These are phyloP conservation scores for Probosciger aterrimus DNA, from an alignment of 2,113 vertebrate genomes.

Conservation along the genomic window DNA sequence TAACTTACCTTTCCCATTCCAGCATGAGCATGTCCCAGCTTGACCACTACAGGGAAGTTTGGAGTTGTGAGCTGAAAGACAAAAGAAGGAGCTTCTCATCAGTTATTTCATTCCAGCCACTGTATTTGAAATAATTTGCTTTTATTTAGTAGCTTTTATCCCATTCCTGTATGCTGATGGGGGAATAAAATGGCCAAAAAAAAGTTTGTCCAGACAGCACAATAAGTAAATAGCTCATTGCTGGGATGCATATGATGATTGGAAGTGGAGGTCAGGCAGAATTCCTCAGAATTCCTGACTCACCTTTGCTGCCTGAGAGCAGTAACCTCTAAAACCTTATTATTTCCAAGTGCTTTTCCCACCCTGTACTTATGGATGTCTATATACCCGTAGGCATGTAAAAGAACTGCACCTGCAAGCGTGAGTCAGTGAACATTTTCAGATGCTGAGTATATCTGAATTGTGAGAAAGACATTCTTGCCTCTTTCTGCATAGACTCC, in stretches of 20 bases:
- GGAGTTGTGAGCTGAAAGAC: conserved; percentile 82
- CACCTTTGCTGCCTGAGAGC: background rate
- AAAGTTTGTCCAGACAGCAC: background rate
- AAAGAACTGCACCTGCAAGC: background rate
- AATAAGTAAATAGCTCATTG: background rate
- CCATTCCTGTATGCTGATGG: background rate
- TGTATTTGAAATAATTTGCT: background rate
- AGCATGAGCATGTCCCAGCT: conserved; percentile 91
- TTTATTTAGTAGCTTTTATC: background rate
- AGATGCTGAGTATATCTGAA: background rate
- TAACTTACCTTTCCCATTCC: conserved; percentile 93
- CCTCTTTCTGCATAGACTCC: too few species aligned
- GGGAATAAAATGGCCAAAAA: background rate
- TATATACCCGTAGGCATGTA: background rate
- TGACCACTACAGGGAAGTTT: conserved; percentile 88
- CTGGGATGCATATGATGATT: background rate
- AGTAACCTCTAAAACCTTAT: background rate
- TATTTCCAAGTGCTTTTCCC: background rate
- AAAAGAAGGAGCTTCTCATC: conserved; percentile 29
- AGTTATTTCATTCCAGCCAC: background rate
- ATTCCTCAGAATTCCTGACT: background rate
- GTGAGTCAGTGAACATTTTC: background rate
- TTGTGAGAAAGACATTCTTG: background rate
- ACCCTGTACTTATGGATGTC: background rate
- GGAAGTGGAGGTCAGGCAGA: background rate